These are phyloP conservation scores for Galerucella nymphaeae DNA, from an alignment of 2,888 invertebrate species.

Conservation along the genomic window DNA sequence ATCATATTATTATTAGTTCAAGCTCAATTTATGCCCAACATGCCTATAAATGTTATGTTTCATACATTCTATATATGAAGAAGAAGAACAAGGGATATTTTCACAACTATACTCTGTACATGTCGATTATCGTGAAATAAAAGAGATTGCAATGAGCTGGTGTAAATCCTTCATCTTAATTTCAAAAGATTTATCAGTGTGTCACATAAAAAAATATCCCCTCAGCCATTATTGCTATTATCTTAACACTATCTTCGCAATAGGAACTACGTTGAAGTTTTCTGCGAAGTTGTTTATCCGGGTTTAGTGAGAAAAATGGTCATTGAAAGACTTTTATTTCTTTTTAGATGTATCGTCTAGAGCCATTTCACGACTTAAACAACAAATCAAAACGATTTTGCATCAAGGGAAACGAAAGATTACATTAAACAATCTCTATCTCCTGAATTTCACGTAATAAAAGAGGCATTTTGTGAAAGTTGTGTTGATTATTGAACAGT, in stretches of 20 bases:
- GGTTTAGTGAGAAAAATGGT: slow-evolving; percentile 31
- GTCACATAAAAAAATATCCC: slow-evolving; percentile 26
- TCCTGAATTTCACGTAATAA: no score
- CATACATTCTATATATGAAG: no score
- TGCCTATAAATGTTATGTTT: no score
- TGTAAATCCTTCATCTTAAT: slow-evolving; percentile 4
- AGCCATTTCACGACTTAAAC: slow-evolving; percentile 4
- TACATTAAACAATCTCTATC: not conserved
- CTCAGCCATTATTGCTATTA: slow-evolving; percentile 29
- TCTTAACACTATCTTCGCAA: slow-evolving; percentile 30
- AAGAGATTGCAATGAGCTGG: not conserved
- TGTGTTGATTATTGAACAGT: no score
- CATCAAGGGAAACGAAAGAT: slow-evolving; percentile 7
- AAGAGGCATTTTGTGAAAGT: no score
- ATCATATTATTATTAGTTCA: no score
- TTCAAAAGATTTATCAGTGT: not conserved
- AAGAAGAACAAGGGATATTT: no score
- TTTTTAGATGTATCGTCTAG: slow-evolving; percentile 21
- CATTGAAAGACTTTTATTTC: slow-evolving; percentile 31
- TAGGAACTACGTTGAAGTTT: slow-evolving; percentile 13
- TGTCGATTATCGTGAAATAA: not conserved
- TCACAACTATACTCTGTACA: no score
- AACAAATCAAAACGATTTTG: slow-evolving; percentile 20
- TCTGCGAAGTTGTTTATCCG: slow-evolving; percentile 22
- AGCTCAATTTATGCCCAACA: no score